A percentile compares a stretch with the other conserved stretches of the same genome.
These are phyloP conservation scores for Hirudinaria manillensis DNA, from an alignment of 2,888 invertebrate species.

Conservation along the genomic window DNA sequence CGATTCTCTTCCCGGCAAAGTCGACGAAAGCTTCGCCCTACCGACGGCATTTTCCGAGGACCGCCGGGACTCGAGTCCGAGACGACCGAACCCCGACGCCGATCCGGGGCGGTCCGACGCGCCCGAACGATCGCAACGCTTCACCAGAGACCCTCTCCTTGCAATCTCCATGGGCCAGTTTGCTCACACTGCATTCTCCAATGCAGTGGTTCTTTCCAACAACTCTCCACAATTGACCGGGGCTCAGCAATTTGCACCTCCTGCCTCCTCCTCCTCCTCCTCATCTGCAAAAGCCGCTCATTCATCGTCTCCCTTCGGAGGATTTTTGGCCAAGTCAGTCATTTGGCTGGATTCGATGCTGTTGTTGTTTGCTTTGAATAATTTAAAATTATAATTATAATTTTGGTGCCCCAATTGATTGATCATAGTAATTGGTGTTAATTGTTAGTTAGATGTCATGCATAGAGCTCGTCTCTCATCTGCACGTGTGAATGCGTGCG, in stretches of 20 bases:
- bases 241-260: neutral
- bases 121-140: neutral
- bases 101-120: neutral
- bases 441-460: too few relatives aligned
- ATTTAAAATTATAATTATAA: neutral
- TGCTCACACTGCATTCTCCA: neutral
- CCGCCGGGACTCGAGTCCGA: neutral
- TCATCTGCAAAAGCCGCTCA: neutral
- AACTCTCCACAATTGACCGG: neutral
- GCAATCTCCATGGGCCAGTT: neutral
- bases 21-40: too few relatives aligned
- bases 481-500: too few relatives aligned
- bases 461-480: too few relatives aligned
- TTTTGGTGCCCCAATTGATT: too few relatives aligned
- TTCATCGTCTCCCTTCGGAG: neutral
- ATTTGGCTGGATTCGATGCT: too few relatives aligned
- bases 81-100: neutral
- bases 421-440: too few relatives aligned
- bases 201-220: neutral
- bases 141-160: neutral
- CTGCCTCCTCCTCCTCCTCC: neutral
- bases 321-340: neutral
- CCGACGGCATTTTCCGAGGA: too few relatives aligned
- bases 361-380: too few relatives aligned
- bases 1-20: too few relatives aligned